Percentiles rank a stretch among this genome's conserved stretches.
Conservation (phyloP, 2,888 invertebrate genomes). For the Watsonalla cultraria region DNA sequence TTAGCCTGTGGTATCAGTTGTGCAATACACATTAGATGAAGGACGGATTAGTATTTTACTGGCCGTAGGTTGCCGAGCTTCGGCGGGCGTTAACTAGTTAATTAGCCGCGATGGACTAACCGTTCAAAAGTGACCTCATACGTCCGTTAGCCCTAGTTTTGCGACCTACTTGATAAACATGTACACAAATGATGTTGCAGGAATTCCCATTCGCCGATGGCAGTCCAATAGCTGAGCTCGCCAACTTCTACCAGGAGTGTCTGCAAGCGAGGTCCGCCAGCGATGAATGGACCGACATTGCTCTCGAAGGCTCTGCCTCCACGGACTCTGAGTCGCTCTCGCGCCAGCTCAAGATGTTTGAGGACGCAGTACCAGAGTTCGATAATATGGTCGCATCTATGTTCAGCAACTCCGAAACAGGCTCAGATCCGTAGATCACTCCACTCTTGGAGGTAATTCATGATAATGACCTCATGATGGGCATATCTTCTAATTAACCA, state of each 20-base stretch:
- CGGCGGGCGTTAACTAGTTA: too few species aligned
- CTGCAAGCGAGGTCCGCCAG: constrained; percentile 79
- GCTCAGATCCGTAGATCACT: constrained; percentile 36
- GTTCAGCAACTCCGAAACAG: constrained; percentile 69
- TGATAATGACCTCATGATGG: not conserved
- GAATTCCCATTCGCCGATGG: constrained; percentile 89
- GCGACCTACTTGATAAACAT: too few species aligned
- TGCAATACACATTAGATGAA: too few species aligned
- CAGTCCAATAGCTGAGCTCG: constrained; percentile 85
- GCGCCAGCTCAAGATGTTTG: constrained; percentile 85
- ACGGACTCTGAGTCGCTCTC: constrained; percentile 79
- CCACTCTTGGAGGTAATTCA: not conserved
- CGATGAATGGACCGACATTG: constrained; percentile 49
- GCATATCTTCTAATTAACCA: not conserved
- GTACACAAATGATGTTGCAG: constrained; percentile 55
- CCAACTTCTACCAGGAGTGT: constrained; percentile 89
- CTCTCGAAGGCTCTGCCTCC: constrained; percentile 30
- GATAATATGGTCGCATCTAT: constrained; percentile 87
- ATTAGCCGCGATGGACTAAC: too few species aligned
- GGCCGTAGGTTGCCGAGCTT: too few species aligned
- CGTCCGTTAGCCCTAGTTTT: too few species aligned
- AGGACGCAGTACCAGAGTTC: constrained; percentile 86
- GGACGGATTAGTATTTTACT: too few species aligned
- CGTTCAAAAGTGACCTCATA: too few species aligned
- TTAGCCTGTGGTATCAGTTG: too few species aligned